Percentiles rank a stretch among this genome's conserved stretches.
phyloP scores from a whole-genome alignment of 2,113 vertebrate genomes.

The Chaenogobius annularis region DNA sequence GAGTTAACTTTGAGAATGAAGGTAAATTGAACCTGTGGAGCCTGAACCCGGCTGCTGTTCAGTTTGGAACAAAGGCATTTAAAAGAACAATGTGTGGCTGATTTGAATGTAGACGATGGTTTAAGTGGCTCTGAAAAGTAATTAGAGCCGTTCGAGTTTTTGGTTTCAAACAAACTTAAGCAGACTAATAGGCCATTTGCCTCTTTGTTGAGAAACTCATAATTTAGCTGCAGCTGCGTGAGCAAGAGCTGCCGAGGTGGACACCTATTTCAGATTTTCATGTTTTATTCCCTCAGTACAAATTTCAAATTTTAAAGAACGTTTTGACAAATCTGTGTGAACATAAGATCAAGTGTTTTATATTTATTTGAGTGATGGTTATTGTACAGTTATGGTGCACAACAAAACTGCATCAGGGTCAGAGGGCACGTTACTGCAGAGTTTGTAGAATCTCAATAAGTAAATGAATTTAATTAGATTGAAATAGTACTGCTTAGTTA shows the following conservation, averaged over 20 bases:
- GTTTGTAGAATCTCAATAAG: background rate
- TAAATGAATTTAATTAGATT: no score
- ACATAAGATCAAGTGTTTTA: background rate
- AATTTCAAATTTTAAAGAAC: background rate
- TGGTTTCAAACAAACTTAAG: constrained; percentile 39
- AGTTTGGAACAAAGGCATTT: constrained; percentile 39
- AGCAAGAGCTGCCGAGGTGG: constrained; percentile 8
- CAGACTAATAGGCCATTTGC: constrained; percentile 40
- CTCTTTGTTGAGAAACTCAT: constrained; percentile 23
- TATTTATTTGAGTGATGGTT: background rate
- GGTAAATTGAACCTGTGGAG: constrained; percentile 49
- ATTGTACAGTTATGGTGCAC: background rate
- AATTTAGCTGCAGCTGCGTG: constrained; percentile 28
- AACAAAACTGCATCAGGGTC: background rate
- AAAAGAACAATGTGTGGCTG: constrained; percentile 27
- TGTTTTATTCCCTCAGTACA: background rate
- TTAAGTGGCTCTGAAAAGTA: constrained; percentile 44
- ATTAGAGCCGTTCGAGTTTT: constrained; percentile 38
- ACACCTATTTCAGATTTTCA: background rate
- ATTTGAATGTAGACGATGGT: constrained; percentile 36
- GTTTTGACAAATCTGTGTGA: background rate
- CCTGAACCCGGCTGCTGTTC: constrained; percentile 32
- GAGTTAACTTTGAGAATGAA: constrained; percentile 53
- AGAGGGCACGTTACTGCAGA: no score
- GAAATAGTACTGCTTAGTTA: no score